Base-by-base conservation (phyloP, 2,888 invertebrate species). In the Copidosoma aretas region DNA sequence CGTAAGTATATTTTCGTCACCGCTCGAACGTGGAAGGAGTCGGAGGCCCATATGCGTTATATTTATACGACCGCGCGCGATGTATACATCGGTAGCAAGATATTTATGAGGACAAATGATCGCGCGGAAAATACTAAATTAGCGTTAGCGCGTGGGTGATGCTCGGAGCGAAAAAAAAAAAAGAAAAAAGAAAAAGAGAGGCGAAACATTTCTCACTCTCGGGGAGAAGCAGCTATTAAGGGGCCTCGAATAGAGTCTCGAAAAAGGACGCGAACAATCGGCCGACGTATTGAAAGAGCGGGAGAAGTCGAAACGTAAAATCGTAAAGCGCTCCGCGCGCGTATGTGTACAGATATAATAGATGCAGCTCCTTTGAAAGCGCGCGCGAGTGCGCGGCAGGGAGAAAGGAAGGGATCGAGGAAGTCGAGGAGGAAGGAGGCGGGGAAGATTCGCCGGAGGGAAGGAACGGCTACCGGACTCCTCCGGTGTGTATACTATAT, bases 291-390 rank as follows among this genome's bases (percentile, higher is more conserved):
- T 24, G 43, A 53, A 14, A 24, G 59, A 22, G 43, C 8, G 12
- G 43, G 43, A 14, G 12, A 46, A 46, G 43, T 46, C 32, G 39
- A 51, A 22, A 58, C 51, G 64, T 64, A 58, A 64, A 63, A 64
- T 54, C 63, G 59, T 60, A 64, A 68, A 64, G 59, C 46, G 43
- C 51, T n/a, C n/a, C 46, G 41, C 39, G 51, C 24, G 39, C 25
- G 3, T 32, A 8, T 8, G 32, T 32, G 32, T 32, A 32, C 8
- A 32, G 8, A 32, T n/a, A 8, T 8, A 32, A 8, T 32, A 32
- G 32, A n/a, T 8, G 32, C 8, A 3, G 56, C 21, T 17, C 51
- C 63, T 25, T 63, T 46, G 56, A 62, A 43, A 46, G 14, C 43
- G 3, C 19, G 24, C n/a, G 56, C 51, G 54, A 22, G 22, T 24